Evolutionary conservation across 1,140 invertebrate genomes (phyloP).

Genomic region (Bilobella aurantiaca): DNA sequence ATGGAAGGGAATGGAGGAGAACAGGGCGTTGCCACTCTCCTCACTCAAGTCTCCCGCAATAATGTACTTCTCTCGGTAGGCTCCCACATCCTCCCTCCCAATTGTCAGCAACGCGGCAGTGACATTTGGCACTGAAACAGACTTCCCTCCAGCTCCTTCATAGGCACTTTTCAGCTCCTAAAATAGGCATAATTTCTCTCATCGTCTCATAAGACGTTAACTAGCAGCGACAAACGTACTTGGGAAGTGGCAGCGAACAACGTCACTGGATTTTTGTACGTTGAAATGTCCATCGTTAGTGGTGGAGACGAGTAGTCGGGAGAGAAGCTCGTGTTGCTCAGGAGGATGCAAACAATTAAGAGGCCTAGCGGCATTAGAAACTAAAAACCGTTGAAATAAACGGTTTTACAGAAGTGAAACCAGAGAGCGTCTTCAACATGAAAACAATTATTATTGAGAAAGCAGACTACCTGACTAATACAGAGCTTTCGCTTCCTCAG

Average conservation of each 20-base stretch:
- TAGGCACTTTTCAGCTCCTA: conserved; percentile 3
- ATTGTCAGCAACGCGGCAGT: conserved; percentile 6
- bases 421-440: background rate
- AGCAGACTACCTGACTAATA: conserved; percentile 29
- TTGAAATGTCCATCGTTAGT: conserved; percentile 13
- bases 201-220: too few species aligned
- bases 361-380: conserved; percentile 23
- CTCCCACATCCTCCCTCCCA: conserved; percentile 20
- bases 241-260: conserved; percentile 7
- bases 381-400: conserved; percentile 10
- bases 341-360: conserved; percentile 20
- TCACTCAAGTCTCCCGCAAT: conserved; percentile 26
- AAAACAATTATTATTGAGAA: too few species aligned
- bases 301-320: background rate
- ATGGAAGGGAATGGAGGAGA: conserved; percentile 53
- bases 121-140: background rate
- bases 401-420: background rate
- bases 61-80: conserved; percentile 28
- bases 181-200: too few species aligned
- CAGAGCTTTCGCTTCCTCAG: conserved; percentile 22
- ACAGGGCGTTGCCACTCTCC: conserved; percentile 36
- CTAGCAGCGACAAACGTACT: conserved; percentile 4
- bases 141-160: background rate
- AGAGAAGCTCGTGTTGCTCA: conserved; percentile 20
- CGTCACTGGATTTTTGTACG: conserved; percentile 27